These are phyloP conservation scores for Octomys mimax DNA, from an alignment of 2,797 vertebrate species.

Conservation along the genomic window DNA sequence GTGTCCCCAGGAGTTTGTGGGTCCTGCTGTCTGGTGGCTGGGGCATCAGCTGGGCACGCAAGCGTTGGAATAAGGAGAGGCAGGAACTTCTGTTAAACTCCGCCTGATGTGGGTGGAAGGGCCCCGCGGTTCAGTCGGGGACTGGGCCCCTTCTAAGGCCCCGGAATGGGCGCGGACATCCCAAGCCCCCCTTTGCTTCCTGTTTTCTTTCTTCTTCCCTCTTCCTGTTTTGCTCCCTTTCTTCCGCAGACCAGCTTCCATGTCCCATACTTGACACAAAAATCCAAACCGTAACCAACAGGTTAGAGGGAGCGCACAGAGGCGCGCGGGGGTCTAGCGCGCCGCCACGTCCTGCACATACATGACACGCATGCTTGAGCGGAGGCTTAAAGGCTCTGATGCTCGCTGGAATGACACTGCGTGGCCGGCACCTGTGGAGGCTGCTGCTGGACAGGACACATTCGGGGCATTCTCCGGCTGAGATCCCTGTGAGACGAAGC, in stretches of 20 bases:
- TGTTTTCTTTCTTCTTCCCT: neutral
- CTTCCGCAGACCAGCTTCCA: neutral
- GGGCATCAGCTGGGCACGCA: neutral
- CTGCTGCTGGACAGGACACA: constrained; percentile 11
- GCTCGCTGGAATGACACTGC: constrained; percentile 2
- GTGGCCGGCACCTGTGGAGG: neutral
- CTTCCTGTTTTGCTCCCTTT: neutral
- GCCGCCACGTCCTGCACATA: neutral
- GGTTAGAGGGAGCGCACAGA: constrained; percentile 32
- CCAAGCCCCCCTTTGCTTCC: neutral
- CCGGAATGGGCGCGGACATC: neutral
- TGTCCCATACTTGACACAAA: constrained; percentile 24
- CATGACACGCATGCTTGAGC: neutral
- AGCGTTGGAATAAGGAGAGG: neutral
- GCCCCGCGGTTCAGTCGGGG: neutral
- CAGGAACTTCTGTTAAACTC: constrained; percentile 69
- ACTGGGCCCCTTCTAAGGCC: neutral
- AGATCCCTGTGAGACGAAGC: neutral
- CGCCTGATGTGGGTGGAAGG: neutral
- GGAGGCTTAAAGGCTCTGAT: constrained; percentile 50
- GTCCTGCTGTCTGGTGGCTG: neutral
- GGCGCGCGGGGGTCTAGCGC: neutral
- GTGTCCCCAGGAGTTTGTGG: constrained; percentile 63
- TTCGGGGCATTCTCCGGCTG: neutral
- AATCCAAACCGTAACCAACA: neutral